Conservation (phyloP, 2,888 invertebrate genomes). For the Rotaria macrura region DNA sequence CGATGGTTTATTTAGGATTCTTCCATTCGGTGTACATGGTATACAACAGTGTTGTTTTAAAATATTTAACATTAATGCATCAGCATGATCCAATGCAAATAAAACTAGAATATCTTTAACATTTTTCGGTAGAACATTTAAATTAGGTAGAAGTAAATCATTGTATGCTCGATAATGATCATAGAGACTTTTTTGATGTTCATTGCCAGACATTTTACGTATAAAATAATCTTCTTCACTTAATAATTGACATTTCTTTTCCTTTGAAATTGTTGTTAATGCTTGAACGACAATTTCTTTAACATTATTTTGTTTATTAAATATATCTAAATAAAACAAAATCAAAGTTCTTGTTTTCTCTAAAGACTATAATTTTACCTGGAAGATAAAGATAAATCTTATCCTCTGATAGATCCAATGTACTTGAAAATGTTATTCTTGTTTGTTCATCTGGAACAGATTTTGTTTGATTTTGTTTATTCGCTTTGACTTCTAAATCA, state of each 20-base stretch:
- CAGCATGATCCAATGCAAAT: slow-evolving; percentile 32
- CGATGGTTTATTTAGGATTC: slow-evolving; percentile 26
- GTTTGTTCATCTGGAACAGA: background rate
- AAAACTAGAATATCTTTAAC: slow-evolving; percentile 30
- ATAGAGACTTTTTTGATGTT: slow-evolving; percentile 18
- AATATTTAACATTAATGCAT: slow-evolving; percentile 30
- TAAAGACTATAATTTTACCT: background rate
- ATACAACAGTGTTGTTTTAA: slow-evolving; percentile 33
- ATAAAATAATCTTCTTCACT: slow-evolving; percentile 30
- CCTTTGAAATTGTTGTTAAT: background rate
- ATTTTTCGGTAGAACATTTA: slow-evolving; percentile 29
- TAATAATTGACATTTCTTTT: slow-evolving; percentile 14
- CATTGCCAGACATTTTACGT: slow-evolving; percentile 13
- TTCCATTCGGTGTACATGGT: slow-evolving; percentile 32
- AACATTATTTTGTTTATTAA: slow-evolving; percentile 7
- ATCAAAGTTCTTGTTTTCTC: background rate
- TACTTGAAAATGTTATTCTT: slow-evolving; percentile 9
- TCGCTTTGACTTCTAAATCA: background rate
- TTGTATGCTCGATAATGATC: slow-evolving; percentile 33
- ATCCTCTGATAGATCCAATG: background rate
- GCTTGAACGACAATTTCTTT: background rate
- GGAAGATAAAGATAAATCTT: slow-evolving; percentile 13
- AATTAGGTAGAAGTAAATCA: slow-evolving; percentile 31
- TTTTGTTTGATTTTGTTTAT: background rate
- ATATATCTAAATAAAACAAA: background rate